Evolutionary conservation across 2,113 vertebrate genomes (phyloP), one percentile per base, ranked within the genome.

Genomic region (Seriola quinqueradiata): DNA sequence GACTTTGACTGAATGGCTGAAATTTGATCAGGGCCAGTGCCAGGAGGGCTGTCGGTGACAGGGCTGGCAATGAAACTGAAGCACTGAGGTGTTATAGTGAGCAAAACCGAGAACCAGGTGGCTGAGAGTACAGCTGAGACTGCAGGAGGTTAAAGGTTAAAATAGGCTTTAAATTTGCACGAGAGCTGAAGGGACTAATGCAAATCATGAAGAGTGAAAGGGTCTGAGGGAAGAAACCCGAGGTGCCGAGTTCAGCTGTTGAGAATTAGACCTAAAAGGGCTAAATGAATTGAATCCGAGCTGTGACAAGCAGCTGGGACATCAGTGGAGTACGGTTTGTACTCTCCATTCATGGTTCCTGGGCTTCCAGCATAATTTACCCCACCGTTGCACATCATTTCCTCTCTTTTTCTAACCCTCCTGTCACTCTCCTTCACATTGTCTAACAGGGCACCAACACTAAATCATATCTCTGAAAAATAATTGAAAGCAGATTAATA

Each of bases 71-170:
- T 80, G 66, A 85, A 76, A 69, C 57, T 46, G 36, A 77, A 78
- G 64, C 60, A 76, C 23, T 0, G 38, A 55, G 1, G 44, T 21
- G 64, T 63, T 87, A 75, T 52, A 85, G 60, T 66, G 75, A 44
- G 67, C 28, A 25, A 25, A 61, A 73, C 0, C 40, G 54, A 64
- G 32, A 21, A 13, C 70, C 77, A 71, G 61, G 79, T 72, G 10
- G 0, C 58, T 25, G 32, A 63, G 55, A 75, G 59, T 17, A 65
- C 32, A 72, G 76, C 70, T 70, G 71, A 67, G 65, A 38, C 55
- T 14, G 64, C 59, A 11, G 71, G 54, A 60, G 72, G 66, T 58
- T 38, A 66, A 70, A 82, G 46, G 71, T 59, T 79, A 82, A 85
- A 70, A 67, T 19, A 58, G n/a, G 40, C 32, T 73, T 71, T 48